A percentile compares a stretch with the other conserved stretches of the same genome.
phyloP scores from a whole-genome alignment of 1,140 invertebrate genomes.

The Drosophila ironensis region DNA sequence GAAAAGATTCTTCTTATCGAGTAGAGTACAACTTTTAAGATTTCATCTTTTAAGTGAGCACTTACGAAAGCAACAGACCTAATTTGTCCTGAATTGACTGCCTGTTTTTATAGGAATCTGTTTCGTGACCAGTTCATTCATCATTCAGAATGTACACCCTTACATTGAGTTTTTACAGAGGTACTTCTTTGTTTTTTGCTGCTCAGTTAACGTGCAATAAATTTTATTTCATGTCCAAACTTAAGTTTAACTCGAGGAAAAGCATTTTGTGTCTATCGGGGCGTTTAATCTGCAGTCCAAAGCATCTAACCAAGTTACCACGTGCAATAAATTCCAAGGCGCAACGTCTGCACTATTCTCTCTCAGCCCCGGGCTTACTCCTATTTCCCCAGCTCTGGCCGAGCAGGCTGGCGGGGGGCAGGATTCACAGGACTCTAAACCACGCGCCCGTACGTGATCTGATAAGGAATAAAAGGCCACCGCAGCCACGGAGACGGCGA shows the following conservation, averaged over 20 bases:
- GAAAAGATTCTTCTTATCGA: too few relatives aligned
- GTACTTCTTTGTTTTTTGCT: slow-evolving; percentile 15
- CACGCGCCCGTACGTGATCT: slow-evolving; percentile 68
- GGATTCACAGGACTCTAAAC: slow-evolving; percentile 27
- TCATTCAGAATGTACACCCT: too few relatives aligned
- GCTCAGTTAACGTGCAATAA: slow-evolving; percentile 60
- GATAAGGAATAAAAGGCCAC: slow-evolving; percentile 68
- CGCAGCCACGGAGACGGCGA: slow-evolving; percentile 39
- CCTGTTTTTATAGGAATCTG: too few relatives aligned
- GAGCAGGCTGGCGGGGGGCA: background rate
- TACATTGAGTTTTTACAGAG: too few relatives aligned
- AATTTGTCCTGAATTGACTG: too few relatives aligned
- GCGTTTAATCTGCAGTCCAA: slow-evolving; percentile 74
- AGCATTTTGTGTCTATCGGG: slow-evolving; percentile 73
- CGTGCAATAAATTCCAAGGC: slow-evolving; percentile 75
- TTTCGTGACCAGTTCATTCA: too few relatives aligned
- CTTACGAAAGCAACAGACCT: too few relatives aligned
- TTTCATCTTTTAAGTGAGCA: too few relatives aligned
- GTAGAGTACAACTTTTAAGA: too few relatives aligned
- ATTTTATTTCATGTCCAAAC: slow-evolving; percentile 71
- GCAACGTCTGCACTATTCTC: slow-evolving; percentile 71
- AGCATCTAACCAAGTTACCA: slow-evolving; percentile 67
- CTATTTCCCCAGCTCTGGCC: background rate
- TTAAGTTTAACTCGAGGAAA: slow-evolving; percentile 65
- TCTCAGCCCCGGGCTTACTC: slow-evolving; percentile 52